Evolutionary conservation across 2,888 invertebrate species (phyloP), one percentile per base, ranked within the genome.

Genomic region (Drosophila setosimentum): DNA sequence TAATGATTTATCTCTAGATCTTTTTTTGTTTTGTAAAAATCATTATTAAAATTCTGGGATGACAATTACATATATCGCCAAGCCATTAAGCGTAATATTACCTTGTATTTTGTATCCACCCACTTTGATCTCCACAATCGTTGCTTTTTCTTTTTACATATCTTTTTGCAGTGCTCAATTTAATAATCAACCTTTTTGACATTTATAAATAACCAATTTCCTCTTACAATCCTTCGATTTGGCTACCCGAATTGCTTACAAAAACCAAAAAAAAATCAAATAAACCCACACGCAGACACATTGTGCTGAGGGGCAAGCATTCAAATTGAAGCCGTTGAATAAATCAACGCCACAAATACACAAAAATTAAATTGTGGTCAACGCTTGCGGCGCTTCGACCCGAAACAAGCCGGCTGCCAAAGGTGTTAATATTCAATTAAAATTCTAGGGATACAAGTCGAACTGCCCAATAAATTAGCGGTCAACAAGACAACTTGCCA

Each of bases 341-440:
- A 91, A 91, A 91, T 91, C 91, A 92, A 82, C 82, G 88, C 80
- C 92, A 91, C 80, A 92, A 92, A 88, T 87, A 91, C 80, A 91
- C 88, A 89, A 92, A 90, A 89, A 88, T 87, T 85, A 83, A 87
- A 90, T 91, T 87, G 86, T 87, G 87, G 73, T 48, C 82, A 65
- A 53, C 13, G 78, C 87, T 77, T 40, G 86, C 68, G 90, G 87
- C 91, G 86, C 90, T 91, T 87, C 45, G 58, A 57, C 49, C 55
- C 60, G 54, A 37, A 35, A 35, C 50, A 54, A 42, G 65, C 60
- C 63, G 70, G 68, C 78, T 78, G 90, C 82, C 83, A 91, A 91
- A 92, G 92, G 92, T 92, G 92, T 92, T 93, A 92, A 92, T 92
- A 92, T 92, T 92, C 92, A 92, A 92, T 92, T 92, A 92, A 92